Base-by-base conservation (phyloP, 2,888 invertebrate species). In the Nymphalis c-album region DNA sequence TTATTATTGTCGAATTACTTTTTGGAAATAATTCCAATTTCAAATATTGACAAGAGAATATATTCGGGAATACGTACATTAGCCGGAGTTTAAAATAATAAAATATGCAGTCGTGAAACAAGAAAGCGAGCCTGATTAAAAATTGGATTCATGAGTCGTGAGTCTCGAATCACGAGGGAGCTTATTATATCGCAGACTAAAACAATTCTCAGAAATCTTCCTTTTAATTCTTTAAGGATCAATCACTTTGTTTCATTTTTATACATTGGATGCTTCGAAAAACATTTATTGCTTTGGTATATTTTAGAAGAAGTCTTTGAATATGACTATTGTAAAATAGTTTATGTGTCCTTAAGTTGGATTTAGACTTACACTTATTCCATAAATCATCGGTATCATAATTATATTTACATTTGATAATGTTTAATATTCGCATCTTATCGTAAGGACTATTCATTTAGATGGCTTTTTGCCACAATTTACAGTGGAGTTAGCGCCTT, bases 81-180 rank as follows among this genome's bases (percentile, higher is more conserved):
- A 66, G 53, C 59, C 45, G 46, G 51, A 60, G 51, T 48, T 40
- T 40, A 7, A 46, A 60, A 64, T 46, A 48, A 63, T 66, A 66
- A 66, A 55, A 51, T 67, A 68, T 64, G 60, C 64, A 68, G 60
- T 68, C 68, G 68, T 64, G 60, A 64, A 57, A 26, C 46, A 22
- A 57, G 35, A 55, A 55, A 60, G 48, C 60, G 57, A 57, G 60
- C 46, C 59, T 64, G 60, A 68, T 64, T 64, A 68, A 69, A 65
- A 69, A 65, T 63, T 62, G 65, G 61, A 60, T 65, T 64, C 64
- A 63, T 50, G 58, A 68, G 61, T 69, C 64, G 68, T 69, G 64
- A 69, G 51, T 8, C 60, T 69, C 47, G 65, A 62, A 64, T 69
- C 68, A 68, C 68, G 68, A 68, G 61, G 50, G 55, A 64, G 61